Base-by-base conservation (phyloP, 92 coral and sea anemone species). In the Heteractis magnifica region DNA sequence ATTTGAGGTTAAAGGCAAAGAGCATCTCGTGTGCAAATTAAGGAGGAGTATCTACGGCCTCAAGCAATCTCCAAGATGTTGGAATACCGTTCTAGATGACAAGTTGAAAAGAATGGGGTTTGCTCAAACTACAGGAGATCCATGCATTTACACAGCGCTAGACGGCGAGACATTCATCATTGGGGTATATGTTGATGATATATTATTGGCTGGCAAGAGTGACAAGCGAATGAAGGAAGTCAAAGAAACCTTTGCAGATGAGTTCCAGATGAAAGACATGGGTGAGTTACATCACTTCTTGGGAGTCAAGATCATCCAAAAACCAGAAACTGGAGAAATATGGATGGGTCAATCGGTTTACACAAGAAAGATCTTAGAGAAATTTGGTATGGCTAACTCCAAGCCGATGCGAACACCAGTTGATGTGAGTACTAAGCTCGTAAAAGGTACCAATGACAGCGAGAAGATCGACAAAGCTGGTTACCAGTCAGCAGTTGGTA, bases 1-100 rank as follows among this genome's bases (percentile, higher is more conserved):
- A 15, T 89, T 85, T 56, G 78, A 34, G 56, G 83, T 49, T 77
- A 48, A 88, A 59, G 89, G 91, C 56, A 86, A 91, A 72, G 88
- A 88, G 79, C 89, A 88, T 88, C 77, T 90, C 41, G 94, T 82
- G 18, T 91, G 94, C 68, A 91, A 82, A 56, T 76, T 91, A 49
- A 82, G 79, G 77, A 85, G 83, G 73, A 82, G 91, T 70, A 56
- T 92, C 12, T 92, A 92, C 53, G 90, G 94, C 52, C 82, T 92
- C 51, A 92, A 92, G 89, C 88, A 84, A 68, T 81, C 86, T 21
- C 77, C 91, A 16, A 49, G 90, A 20, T 89, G 92, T 56, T 89
- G 90, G 92, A 89, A 89, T 60, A 52, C 84, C 34, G 85, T 86
- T 44, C 80, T 89, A 26, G 87, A 89, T 49, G 71, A 68, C 26